Evolutionary conservation across 2,888 invertebrate species (phyloP), one percentile per base, ranked within the genome.

Genomic region (Germaria angustata): DNA sequence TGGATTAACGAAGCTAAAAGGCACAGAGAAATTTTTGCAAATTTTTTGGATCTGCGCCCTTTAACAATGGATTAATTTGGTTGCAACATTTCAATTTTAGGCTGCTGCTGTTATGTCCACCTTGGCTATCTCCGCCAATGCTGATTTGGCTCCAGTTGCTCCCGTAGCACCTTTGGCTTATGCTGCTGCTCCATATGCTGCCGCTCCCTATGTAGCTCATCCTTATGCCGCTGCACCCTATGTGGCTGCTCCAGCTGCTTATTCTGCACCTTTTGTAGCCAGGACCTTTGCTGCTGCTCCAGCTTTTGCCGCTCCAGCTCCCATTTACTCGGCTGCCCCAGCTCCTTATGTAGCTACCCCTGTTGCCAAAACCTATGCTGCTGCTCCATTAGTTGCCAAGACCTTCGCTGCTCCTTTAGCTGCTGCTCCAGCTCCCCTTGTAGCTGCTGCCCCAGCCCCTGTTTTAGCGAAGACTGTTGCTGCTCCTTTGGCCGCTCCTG

Each of bases 51-150:
- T 8, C 13, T 65, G 15, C 13, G 5, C 4, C 0, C 2, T 24
- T 22, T 5, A 2, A 7, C 20, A 39, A 17, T 55, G 65, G 59
- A 75, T 51, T 79, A 75, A 61, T 63, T 73, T 57, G 1, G 0
- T 57, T n/a, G 15, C 2, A 39, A 39, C 5, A 22, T 73, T 65
- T 71, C 17, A 59, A n/a, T 85, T 86, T 15, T 85, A 90, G 90
- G 85, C 89, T 88, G 88, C 90, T 87, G 89, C 90, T 87, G 88
- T 91, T 84, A 85, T 91, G 69, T 89, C 90, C 87, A 89, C 90
- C 61, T 87, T 92, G 88, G 90, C 90, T 55, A 86, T 90, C 17
- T 86, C 89, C 41, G 89, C 88, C 57, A 89, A 88, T 81, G 91
- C 90, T 73, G 90, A 90, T 86, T 79, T 90, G 51, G 86, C 88